Conservation (phyloP, 2,113 vertebrate genomes). For the Apodemus sylvaticus region DNA sequence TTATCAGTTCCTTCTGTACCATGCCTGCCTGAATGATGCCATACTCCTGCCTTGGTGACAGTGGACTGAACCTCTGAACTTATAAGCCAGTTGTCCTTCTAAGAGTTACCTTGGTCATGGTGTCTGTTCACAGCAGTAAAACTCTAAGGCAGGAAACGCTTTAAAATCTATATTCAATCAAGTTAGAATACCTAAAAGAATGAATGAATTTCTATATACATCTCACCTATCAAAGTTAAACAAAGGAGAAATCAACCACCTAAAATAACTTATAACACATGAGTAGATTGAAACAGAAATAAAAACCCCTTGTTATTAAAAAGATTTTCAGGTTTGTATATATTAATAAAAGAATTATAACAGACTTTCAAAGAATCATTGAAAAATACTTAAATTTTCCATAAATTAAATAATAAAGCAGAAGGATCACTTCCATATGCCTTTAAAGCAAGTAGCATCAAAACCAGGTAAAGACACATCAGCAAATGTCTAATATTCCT, state of each 20-base stretch:
- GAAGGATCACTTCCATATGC: too few relatives aligned
- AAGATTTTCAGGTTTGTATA: too few relatives aligned
- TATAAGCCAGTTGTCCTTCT: too few relatives aligned
- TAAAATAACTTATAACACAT: background rate
- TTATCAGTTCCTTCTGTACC: too few relatives aligned
- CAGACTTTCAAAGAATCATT: background rate
- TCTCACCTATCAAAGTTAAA: background rate
- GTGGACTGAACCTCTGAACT: too few relatives aligned
- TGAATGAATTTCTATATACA: too few relatives aligned
- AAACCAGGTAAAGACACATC: too few relatives aligned
- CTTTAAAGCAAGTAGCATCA: too few relatives aligned
- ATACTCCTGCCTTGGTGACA: too few relatives aligned
- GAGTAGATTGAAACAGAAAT: background rate
- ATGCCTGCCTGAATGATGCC: too few relatives aligned
- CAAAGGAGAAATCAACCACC: background rate
- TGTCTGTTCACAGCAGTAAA: too few relatives aligned
- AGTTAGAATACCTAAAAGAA: background rate
- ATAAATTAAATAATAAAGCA: background rate
- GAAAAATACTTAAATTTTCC: background rate
- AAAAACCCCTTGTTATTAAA: background rate
- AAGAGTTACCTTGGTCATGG: too few relatives aligned
- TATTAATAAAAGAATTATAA: background rate
- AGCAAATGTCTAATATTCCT: background rate
- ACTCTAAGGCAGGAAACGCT: background rate
- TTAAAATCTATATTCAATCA: background rate